Evolutionary conservation across 2,113 vertebrate genomes (phyloP).

Genomic region (Camelus bactrianus): DNA sequence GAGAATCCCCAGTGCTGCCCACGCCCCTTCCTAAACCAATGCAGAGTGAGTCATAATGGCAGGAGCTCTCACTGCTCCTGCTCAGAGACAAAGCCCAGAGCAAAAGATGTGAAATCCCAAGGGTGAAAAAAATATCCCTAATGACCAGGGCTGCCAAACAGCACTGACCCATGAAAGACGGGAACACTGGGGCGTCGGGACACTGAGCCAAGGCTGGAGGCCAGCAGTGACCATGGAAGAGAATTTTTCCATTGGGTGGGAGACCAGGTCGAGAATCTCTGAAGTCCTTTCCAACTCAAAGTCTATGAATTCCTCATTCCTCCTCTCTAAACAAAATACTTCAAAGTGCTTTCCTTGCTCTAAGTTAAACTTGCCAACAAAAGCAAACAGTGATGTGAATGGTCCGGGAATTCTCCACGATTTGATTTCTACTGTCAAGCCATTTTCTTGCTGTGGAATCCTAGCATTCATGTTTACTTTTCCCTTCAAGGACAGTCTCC

Average conservation of each 20-base stretch:
- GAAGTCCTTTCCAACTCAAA: background rate
- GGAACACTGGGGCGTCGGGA: accelerated
- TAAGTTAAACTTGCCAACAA: background rate
- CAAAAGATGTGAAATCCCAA: background rate
- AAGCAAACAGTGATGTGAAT: background rate
- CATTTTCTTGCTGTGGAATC: background rate
- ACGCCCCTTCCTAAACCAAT: background rate
- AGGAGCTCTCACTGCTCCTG: accelerated
- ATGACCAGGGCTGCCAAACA: background rate
- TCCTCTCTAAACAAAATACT: background rate
- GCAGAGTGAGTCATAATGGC: background rate
- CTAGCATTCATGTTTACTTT: background rate
- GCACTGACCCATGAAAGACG: background rate
- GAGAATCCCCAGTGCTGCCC: too few relatives aligned
- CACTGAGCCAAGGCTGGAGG: background rate
- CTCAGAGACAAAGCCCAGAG: background rate
- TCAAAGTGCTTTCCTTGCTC: background rate
- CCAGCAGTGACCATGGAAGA: background rate
- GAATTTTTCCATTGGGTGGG: background rate
- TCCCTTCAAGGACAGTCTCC: background rate
- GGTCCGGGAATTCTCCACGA: background rate
- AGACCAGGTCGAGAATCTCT: background rate
- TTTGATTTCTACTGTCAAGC: too few relatives aligned
- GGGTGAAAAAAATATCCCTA: background rate
- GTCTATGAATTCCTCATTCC: background rate